A percentile compares a stretch with the other conserved stretches of the same genome.
These are phyloP conservation scores for Hydrolagus affinis DNA, from an alignment of 2,113 vertebrate genomes.

Conservation along the genomic window DNA sequence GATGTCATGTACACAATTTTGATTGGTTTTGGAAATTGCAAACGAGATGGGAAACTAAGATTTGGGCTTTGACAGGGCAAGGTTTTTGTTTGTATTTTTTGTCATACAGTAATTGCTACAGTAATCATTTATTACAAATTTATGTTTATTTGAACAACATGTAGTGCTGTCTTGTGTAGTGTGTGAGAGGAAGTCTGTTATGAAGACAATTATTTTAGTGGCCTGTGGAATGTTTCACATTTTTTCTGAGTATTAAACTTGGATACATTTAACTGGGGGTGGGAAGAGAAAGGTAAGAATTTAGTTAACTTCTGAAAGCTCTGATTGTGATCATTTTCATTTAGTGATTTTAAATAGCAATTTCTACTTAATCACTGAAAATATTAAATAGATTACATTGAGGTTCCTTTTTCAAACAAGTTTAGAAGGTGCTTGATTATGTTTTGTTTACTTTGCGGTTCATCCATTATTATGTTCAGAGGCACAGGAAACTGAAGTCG, in stretches of 20 bases:
- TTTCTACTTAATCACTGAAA: background rate
- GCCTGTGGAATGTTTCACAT: background rate
- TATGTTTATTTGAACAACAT: background rate
- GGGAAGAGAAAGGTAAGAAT: background rate
- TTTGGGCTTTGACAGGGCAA: background rate
- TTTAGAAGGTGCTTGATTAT: slow-evolving; percentile 56
- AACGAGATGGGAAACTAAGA: slow-evolving; percentile 11
- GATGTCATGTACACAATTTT: background rate
- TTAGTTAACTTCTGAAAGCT: background rate
- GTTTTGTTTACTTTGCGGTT: slow-evolving; percentile 49
- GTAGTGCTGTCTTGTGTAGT: background rate
- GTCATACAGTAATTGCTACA: background rate
- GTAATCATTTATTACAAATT: background rate
- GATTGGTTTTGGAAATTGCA: background rate
- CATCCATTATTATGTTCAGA: slow-evolving; percentile 52
- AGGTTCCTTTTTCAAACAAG: slow-evolving; percentile 46
- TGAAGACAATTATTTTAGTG: background rate
- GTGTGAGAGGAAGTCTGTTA: background rate
- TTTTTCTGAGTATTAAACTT: slow-evolving; percentile 3
- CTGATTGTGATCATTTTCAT: background rate
- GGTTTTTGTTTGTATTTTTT: background rate
- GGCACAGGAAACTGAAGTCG: slow-evolving; percentile 58
- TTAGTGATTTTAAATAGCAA: too few species aligned
- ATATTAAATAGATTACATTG: background rate
- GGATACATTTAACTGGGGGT: background rate